phyloP scores from a whole-genome alignment of 2,797 vertebrate species.

The Syngnathus acus region DNA sequence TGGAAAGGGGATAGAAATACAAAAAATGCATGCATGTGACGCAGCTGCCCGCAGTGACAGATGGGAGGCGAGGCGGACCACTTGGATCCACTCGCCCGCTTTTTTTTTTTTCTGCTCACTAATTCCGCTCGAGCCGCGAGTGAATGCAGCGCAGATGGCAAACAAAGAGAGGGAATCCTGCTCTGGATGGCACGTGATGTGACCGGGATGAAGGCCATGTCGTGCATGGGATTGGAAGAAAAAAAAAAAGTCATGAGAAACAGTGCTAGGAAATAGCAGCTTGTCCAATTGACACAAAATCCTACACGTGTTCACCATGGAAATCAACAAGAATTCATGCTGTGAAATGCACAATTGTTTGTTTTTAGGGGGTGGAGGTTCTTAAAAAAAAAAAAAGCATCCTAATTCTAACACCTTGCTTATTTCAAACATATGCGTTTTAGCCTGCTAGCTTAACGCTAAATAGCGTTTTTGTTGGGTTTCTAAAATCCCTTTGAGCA shows the following conservation, averaged over 20 bases:
- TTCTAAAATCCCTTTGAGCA: too few species aligned
- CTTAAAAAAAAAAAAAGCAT: too few species aligned
- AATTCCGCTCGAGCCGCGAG: constrained; percentile 33
- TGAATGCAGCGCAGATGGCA: constrained; percentile 32
- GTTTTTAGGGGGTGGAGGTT: too few species aligned
- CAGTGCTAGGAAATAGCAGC: background rate
- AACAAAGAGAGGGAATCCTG: constrained; percentile 24
- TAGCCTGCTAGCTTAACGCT: background rate
- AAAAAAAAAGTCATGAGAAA: background rate
- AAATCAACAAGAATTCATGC: too few species aligned
- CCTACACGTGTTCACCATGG: too few species aligned
- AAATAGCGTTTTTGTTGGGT: background rate
- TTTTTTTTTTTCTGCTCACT: constrained; percentile 24
- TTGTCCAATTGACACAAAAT: background rate
- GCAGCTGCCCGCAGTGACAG: constrained; percentile 41
- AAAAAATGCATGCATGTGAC: constrained; percentile 16
- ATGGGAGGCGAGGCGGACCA: constrained; percentile 38
- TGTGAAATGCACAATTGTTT: too few species aligned
- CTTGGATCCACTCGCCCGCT: constrained; percentile 22
- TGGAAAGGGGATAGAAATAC: too few species aligned
- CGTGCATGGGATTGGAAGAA: background rate
- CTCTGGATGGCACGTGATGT: constrained; percentile 5
- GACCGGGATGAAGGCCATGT: constrained; percentile 4
- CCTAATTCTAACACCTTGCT: too few species aligned
- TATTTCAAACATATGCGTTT: background rate